Conservation (phyloP, 2,888 invertebrate genomes). For the Drosophila anomalata region DNA sequence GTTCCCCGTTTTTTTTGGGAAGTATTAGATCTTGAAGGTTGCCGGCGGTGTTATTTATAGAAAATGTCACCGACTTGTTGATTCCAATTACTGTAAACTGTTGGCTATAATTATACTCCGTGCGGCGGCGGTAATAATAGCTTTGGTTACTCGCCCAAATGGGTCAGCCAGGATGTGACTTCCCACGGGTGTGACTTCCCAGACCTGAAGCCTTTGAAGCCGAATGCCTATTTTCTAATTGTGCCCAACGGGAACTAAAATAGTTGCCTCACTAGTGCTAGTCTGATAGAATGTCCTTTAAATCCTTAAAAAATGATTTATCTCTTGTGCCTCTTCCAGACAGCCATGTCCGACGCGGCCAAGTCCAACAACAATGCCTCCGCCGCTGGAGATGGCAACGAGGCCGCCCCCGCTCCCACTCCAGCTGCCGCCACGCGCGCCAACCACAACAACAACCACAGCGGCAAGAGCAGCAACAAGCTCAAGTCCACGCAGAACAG, state of each 20-base stretch:
- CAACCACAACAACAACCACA: conserved; percentile 72
- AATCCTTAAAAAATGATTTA: too few relatives aligned
- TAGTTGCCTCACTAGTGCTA: neutral
- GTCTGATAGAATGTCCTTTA: too few relatives aligned
- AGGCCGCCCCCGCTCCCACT: conserved; percentile 12
- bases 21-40: conserved; percentile 12
- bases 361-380: conserved; percentile 71
- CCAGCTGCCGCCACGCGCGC: conserved; percentile 40
- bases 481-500: conserved; percentile 77
- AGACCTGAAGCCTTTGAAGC: neutral
- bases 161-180: neutral
- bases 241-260: neutral
- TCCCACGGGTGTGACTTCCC: too few relatives aligned
- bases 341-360: conserved; percentile 60
- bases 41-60: conserved; percentile 12
- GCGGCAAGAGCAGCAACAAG: conserved; percentile 62
- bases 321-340: conserved; percentile 5
- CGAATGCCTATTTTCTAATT: neutral
- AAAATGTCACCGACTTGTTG: conserved; percentile 31
- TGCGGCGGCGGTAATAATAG: neutral
- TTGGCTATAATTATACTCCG: neutral
- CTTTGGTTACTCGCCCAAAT: neutral
- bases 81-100: conserved; percentile 22
- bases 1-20: neutral
- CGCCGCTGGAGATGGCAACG: conserved; percentile 18